Conservation (phyloP, 1,140 invertebrate species). For the Phymastichus coffea region DNA sequence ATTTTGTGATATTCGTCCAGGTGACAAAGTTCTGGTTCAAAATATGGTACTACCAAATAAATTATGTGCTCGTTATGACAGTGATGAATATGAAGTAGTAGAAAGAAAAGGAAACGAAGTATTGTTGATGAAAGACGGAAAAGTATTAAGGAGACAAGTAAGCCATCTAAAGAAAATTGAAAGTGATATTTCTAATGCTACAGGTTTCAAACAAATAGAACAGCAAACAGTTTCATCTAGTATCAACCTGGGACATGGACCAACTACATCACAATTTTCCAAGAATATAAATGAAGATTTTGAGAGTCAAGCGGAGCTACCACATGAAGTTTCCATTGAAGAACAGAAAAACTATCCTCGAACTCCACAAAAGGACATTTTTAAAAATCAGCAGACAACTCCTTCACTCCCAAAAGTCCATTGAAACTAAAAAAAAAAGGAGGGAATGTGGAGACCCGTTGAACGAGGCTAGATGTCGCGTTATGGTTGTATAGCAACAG, state of each 20-base stretch:
- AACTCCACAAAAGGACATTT: not conserved
- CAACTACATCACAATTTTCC: not conserved
- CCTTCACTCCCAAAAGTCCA: not conserved
- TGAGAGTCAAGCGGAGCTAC: not conserved
- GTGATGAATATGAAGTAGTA: not conserved
- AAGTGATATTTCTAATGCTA: too few species aligned
- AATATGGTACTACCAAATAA: not conserved
- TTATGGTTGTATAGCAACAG: too few species aligned
- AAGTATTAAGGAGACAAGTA: not conserved
- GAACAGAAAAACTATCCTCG: not conserved
- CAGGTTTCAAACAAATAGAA: too few species aligned
- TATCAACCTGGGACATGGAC: not conserved
- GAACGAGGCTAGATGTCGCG: too few species aligned
- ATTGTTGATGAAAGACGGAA: not conserved
- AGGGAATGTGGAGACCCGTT: not conserved
- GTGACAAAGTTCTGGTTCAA: constrained; percentile 12
- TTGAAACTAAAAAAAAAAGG: not conserved
- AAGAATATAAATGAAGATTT: not conserved
- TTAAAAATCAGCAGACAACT: too few species aligned
- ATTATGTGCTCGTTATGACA: not conserved
- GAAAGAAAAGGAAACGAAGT: not conserved
- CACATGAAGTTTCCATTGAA: not conserved
- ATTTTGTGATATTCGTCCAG: not conserved
- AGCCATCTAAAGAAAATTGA: too few species aligned
- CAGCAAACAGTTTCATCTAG: not conserved